These are phyloP conservation scores for Cottoperca gobio DNA, from an alignment of 2,797 vertebrate genomes.

Conservation along the genomic window DNA sequence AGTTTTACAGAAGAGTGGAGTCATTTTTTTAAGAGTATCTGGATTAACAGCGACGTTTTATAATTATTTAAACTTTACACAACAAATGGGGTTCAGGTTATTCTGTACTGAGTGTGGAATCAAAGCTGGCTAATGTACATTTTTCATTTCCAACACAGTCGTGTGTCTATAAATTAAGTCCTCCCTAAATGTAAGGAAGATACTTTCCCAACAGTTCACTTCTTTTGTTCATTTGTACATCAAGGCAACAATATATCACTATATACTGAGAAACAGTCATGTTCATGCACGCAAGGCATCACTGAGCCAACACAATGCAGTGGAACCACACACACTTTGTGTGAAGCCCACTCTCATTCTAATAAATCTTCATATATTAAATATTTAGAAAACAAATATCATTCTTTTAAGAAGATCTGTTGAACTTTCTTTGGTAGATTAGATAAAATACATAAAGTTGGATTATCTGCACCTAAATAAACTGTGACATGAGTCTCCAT, in stretches of 20 bases:
- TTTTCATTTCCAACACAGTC: constrained; percentile 56
- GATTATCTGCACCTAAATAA: constrained; percentile 40
- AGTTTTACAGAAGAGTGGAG: constrained; percentile 13
- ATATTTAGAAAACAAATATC: constrained; percentile 35
- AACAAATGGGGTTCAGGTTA: constrained; percentile 3
- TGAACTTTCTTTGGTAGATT: constrained; percentile 69
- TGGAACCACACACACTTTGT: constrained; percentile 23
- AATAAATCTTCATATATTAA: constrained; percentile 24
- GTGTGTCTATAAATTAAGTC: constrained; percentile 47
- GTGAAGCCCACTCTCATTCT: constrained; percentile 27
- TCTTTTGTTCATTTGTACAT: constrained; percentile 37
- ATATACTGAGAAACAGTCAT: constrained; percentile 47
- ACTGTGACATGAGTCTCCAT: constrained; percentile 16
- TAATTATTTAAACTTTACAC: background rate
- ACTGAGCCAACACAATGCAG: constrained; percentile 47
- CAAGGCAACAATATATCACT: constrained; percentile 62
- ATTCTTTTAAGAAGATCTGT: constrained; percentile 17
- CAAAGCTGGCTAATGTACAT: constrained; percentile 3
- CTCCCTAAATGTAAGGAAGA: constrained; percentile 38
- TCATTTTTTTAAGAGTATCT: background rate
- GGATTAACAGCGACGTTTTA: constrained; percentile 10
- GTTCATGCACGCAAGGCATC: constrained; percentile 55
- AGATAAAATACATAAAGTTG: constrained; percentile 46
- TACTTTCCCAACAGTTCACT: constrained; percentile 28
- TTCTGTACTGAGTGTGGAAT: constrained; percentile 16